Evolutionary conservation across 2,797 vertebrate species (phyloP), one percentile per base, ranked within the genome.

Genomic region (Tragelaphus oryx): DNA sequence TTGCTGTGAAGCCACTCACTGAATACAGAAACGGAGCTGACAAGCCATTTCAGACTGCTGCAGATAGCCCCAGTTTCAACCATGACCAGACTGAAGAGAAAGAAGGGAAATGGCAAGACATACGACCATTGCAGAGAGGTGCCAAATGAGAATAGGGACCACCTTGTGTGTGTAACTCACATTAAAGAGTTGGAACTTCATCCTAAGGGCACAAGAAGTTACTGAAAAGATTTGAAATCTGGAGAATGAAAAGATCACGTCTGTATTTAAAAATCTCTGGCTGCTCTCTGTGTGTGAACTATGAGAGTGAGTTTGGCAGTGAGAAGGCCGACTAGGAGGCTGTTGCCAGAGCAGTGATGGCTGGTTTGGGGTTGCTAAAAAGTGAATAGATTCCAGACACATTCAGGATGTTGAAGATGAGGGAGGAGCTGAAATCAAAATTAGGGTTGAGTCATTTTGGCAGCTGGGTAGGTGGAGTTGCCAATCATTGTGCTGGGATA

Each of bases 221-320:
- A 83, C 54, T 68, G n/a, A 81, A 79, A 68, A 96, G 33, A 82
- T 87, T 84, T 91, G 62, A 87, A 68, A 81, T 91, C 26, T 75
- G 65, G 46, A 68, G 50, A 79, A 91, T 90, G 57, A 92, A 93
- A 97, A 95, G 28, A 85, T 85, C 28, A 88, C 41, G 48, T 46
- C 50, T 94, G 24, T 59, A 54, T 91, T 96, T 93, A 6, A 92
- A 92, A 92, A 92, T 82, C 44, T 90, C 79, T 92, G 95, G 80
- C 84, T 93, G 84, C n/a, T 93, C 37, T 81, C 33, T 84, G 68
- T 65, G 37, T 89, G 24, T 89, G 68, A 46, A 88, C 74, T 82
- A 13, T 20, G 86, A 89, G 81, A 82, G 48, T 75, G 26, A 84
- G 62, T 93, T 89, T 96, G 86, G 54, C 1, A 9, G 30, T 24